These are phyloP conservation scores for Cantharis lateralis DNA, from an alignment of 2,888 invertebrate genomes.

Conservation along the genomic window DNA sequence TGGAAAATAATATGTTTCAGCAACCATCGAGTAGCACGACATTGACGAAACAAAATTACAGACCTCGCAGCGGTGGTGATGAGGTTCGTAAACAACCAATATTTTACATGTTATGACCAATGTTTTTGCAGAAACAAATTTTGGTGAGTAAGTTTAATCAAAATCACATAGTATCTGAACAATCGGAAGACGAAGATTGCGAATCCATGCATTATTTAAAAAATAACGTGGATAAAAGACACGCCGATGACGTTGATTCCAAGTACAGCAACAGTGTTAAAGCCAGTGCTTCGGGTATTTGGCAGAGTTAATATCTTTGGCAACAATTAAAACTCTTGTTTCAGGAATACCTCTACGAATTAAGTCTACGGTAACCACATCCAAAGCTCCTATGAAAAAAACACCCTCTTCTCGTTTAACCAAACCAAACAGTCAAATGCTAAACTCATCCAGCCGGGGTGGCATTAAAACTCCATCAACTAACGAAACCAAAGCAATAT, in stretches of 20 bases:
- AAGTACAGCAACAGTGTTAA: neutral
- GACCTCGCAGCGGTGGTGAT: conserved; percentile 16
- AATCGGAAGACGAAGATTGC: neutral
- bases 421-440: neutral
- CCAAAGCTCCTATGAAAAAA: neutral
- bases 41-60: neutral
- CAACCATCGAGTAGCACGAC: conserved; percentile 18
- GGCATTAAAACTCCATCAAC: neutral
- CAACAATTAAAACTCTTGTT: neutral
- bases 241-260: neutral
- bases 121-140: neutral
- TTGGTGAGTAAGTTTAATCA: neutral
- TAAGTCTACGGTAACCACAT: neutral
- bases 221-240: neutral
- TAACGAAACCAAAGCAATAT: neutral
- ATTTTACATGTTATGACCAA: neutral
- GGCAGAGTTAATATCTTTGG: neutral
- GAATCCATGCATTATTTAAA: neutral
- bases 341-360: conserved; percentile 17
- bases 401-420: neutral
- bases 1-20: conserved; percentile 1
- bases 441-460: neutral
- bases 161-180: neutral
- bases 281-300: conserved; percentile 3
- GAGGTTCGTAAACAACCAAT: neutral